Evolutionary conservation across 2,797 vertebrate species (phyloP).

Genomic region (Molossus molossus): DNA sequence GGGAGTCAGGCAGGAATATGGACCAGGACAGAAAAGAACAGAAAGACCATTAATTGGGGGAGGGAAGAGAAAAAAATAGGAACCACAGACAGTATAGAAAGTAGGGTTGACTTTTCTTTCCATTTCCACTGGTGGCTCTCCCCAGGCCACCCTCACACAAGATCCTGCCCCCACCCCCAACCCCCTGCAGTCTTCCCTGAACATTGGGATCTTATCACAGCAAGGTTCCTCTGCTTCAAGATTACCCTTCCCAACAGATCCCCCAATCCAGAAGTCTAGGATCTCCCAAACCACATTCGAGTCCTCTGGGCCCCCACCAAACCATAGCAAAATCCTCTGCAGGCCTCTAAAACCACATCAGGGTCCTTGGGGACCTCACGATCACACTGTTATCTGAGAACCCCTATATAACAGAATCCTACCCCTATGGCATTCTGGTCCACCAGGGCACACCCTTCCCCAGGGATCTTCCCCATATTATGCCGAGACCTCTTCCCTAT

Average conservation of each 20-base stretch:
- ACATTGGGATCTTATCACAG: neutral
- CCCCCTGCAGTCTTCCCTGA: neutral
- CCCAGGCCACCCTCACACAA: neutral
- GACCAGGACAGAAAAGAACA: conserved; percentile 34
- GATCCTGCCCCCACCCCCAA: neutral
- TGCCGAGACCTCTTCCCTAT: neutral
- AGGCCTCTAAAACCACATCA: neutral
- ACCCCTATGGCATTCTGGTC: neutral
- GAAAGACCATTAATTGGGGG: conserved; percentile 37
- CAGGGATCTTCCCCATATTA: neutral
- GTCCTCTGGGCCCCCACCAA: neutral
- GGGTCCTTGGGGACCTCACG: neutral
- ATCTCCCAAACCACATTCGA: neutral
- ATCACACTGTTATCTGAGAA: conserved; percentile 58
- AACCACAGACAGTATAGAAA: neutral
- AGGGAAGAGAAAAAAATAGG: conserved; percentile 30
- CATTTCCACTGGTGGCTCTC: neutral
- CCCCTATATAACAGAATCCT: neutral
- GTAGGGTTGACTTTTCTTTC: neutral
- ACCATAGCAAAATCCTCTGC: neutral
- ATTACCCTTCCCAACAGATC: neutral
- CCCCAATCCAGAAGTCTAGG: neutral
- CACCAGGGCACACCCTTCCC: neutral
- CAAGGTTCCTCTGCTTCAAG: neutral
- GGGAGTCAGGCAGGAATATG: neutral